These are phyloP conservation scores for Chesias legatella DNA, from an alignment of 2,888 invertebrate genomes.

Conservation along the genomic window DNA sequence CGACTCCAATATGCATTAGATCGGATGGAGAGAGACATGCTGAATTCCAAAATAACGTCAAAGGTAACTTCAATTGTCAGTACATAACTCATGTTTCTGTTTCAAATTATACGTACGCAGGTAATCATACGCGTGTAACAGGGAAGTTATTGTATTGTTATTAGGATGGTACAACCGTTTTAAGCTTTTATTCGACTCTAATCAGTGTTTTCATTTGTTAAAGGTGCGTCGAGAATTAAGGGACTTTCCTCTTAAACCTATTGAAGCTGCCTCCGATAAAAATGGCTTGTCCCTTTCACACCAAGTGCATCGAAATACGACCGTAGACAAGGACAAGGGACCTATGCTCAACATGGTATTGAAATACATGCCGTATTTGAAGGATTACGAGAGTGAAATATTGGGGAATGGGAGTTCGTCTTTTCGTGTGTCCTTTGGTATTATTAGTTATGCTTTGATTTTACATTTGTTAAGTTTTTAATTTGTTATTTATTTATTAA, in stretches of 20 bases:
- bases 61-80: no score
- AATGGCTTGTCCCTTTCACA: not conserved
- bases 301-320: constrained; percentile 28
- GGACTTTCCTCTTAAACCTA: not conserved
- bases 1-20: constrained; percentile 57
- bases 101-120: no score
- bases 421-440: not conserved
- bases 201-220: no score
- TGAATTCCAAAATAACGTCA: constrained; percentile 24
- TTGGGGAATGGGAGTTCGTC: constrained; percentile 25
- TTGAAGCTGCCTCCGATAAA: not conserved
- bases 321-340: constrained; percentile 31
- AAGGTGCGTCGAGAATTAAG: constrained; percentile 28
- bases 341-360: constrained; percentile 56
- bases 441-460: constrained; percentile 3
- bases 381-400: constrained; percentile 44
- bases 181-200: no score
- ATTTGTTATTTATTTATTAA: constrained; percentile 1
- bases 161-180: no score
- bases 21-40: constrained; percentile 46
- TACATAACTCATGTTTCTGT: no score
- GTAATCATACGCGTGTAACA: no score
- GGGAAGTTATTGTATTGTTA: no score
- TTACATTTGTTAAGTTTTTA: constrained; percentile 3
- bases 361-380: constrained; percentile 60